Percentiles rank a stretch among this genome's conserved stretches.
Evolutionary conservation across 2,797 vertebrate genomes (phyloP).

Genomic region (Anas bahamensis): DNA sequence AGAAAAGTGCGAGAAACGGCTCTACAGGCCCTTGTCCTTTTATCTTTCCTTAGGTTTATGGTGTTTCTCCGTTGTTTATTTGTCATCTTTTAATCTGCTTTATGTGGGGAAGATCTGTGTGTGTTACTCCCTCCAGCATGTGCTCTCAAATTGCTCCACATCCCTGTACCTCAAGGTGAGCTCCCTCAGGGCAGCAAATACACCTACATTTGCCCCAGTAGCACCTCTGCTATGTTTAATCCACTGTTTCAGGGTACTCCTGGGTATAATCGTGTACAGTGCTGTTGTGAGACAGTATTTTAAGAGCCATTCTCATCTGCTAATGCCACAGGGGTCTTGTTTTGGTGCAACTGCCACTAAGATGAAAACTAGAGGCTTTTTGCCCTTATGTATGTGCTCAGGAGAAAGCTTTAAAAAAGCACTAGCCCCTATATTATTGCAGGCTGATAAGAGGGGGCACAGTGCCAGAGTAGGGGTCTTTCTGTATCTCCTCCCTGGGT

Average conservation of each 20-base stretch:
- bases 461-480: no score
- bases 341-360: neutral
- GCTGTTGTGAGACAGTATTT: neutral
- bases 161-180: neutral
- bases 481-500: no score
- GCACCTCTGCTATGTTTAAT: neutral
- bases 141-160: fast-evolving
- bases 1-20: neutral
- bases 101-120: no score
- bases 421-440: no score
- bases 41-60: neutral
- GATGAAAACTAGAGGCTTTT: neutral
- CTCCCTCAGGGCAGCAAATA: neutral
- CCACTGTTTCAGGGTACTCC: neutral
- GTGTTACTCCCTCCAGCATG: no score
- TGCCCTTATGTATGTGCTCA: neutral
- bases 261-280: neutral
- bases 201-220: neutral
- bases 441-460: no score
- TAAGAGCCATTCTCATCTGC: neutral
- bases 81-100: neutral
- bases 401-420: no score
- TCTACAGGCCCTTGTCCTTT: neutral
- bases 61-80: neutral
- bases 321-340: neutral